Evolutionary conservation across 2,797 vertebrate genomes (phyloP), one percentile per base, ranked within the genome.

Genomic region (Lacerta bilineata): DNA sequence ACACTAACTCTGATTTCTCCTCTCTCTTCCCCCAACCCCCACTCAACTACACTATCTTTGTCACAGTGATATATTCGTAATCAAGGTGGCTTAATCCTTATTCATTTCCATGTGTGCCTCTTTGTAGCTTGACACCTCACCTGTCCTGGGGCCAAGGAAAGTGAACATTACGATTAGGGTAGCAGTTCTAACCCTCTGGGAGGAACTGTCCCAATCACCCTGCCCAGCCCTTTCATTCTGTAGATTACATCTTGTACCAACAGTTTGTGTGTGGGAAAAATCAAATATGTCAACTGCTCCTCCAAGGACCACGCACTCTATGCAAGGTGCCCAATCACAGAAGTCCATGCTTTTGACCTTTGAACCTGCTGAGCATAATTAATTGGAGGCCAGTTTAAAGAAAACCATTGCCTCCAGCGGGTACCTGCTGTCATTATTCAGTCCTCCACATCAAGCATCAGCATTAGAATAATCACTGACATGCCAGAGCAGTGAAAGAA

Each of bases 51-150:
- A 41, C 64, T 87, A 74, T 86, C 78, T 80, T 91, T 90, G 85
- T 64, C 39, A 76, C 83, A 46, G 79, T 15, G 88, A 89, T 94
- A 93, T 91, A 92, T 2, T 39, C 87, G 64, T 92, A 94, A 96
- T 96, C 96, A 97, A 95, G 80, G 75, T 82, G 80, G 88, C 94
- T 96, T 95, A 97, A 96, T 96, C 93, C 88, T 55, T 90, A 83
- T 89, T 92, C 88, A 43, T 41, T 93, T 92, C 91, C 95, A 91
- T 91, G 84, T 94, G 91, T 80, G 93, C 81, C 84, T 88, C 83
- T 91, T 43, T 94, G 93, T 89, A 93, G 91, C 90, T 91, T 88
- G 92, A 93, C 95, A 94, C 90, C 88, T 91, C 91, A 90, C 89
- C 81, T 91, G 89, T 92, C 94, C 92, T 0, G 17, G 33, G 94